Evolutionary conservation across 2,797 vertebrate species (phyloP).

Genomic region (Coranthus polyacanthus): DNA sequence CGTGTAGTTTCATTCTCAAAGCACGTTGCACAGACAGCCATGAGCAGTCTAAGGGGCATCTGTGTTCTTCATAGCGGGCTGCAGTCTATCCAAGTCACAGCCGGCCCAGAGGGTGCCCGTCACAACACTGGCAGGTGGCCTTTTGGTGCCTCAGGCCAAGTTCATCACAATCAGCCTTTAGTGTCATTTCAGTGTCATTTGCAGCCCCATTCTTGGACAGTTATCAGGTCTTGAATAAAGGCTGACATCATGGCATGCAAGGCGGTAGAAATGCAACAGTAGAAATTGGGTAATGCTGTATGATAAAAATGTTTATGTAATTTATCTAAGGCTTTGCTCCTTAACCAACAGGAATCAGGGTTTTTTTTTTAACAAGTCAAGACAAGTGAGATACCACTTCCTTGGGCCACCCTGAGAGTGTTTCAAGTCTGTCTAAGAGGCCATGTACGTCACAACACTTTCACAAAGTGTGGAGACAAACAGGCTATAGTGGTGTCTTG

Average conservation of each 20-base stretch:
- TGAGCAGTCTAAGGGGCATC: slow-evolving; percentile 45
- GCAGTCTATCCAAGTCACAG: slow-evolving; percentile 45
- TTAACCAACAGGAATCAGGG: neutral
- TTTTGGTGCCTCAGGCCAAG: slow-evolving; percentile 41
- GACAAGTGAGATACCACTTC: neutral
- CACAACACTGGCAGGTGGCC: slow-evolving; percentile 76
- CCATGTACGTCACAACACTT: neutral
- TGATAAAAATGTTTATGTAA: neutral
- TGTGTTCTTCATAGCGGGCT: slow-evolving; percentile 49
- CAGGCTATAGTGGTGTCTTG: slow-evolving; percentile 16
- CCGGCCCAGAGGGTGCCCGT: slow-evolving; percentile 53
- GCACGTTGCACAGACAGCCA: slow-evolving; percentile 39
- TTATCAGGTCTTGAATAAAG: slow-evolving; percentile 8
- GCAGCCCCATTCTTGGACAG: slow-evolving; percentile 43
- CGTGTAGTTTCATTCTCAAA: slow-evolving; percentile 37
- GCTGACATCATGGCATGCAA: no score
- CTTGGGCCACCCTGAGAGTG: neutral
- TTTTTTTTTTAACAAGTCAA: neutral
- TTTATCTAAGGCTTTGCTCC: neutral
- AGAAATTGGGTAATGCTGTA: neutral
- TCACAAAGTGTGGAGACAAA: neutral
- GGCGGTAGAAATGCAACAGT: neutral
- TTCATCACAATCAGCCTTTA: slow-evolving; percentile 64
- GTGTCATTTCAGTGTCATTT: slow-evolving; percentile 48
- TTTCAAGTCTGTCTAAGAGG: slow-evolving; percentile 3